These are phyloP conservation scores for Brachyptera putata DNA, from an alignment of 2,888 invertebrate species.

Conservation along the genomic window DNA sequence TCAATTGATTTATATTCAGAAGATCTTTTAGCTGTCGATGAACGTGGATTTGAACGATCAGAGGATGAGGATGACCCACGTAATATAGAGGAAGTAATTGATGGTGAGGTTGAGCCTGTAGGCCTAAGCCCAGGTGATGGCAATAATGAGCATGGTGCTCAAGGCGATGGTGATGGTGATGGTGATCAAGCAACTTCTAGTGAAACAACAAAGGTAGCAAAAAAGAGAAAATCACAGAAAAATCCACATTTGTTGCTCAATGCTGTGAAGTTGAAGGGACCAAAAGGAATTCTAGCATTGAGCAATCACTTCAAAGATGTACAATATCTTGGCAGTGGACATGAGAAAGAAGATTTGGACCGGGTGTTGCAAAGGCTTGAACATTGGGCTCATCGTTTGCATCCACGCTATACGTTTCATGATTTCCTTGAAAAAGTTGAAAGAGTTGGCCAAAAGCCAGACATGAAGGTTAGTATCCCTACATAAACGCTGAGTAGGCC, in stretches of 20 bases:
- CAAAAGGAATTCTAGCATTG: slow-evolving; percentile 75
- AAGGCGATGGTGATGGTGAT: slow-evolving; percentile 46
- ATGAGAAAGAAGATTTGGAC: slow-evolving; percentile 79
- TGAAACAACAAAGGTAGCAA: slow-evolving; percentile 40
- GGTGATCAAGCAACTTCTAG: slow-evolving; percentile 50
- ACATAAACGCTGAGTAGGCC: too few species aligned
- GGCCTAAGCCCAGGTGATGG: slow-evolving; percentile 51
- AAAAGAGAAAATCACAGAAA: slow-evolving; percentile 54
- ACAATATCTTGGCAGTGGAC: slow-evolving; percentile 75
- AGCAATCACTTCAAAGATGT: slow-evolving; percentile 75
- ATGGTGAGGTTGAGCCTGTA: neutral
- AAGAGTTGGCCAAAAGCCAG: slow-evolving; percentile 74
- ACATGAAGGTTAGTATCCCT: slow-evolving; percentile 70
- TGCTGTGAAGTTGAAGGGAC: slow-evolving; percentile 65
- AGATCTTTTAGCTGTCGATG: too few species aligned
- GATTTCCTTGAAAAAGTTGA: slow-evolving; percentile 78
- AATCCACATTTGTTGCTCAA: slow-evolving; percentile 67
- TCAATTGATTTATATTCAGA: too few species aligned
- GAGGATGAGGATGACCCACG: slow-evolving; percentile 32
- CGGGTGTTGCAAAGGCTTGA: slow-evolving; percentile 75
- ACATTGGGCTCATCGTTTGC: slow-evolving; percentile 91
- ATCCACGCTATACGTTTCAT: slow-evolving; percentile 83
- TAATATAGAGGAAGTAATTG: slow-evolving; percentile 38
- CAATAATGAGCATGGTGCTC: slow-evolving; percentile 45
- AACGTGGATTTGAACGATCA: slow-evolving; percentile 31